phyloP scores from a whole-genome alignment of 2,797 vertebrate genomes.

The Lemur catta region DNA sequence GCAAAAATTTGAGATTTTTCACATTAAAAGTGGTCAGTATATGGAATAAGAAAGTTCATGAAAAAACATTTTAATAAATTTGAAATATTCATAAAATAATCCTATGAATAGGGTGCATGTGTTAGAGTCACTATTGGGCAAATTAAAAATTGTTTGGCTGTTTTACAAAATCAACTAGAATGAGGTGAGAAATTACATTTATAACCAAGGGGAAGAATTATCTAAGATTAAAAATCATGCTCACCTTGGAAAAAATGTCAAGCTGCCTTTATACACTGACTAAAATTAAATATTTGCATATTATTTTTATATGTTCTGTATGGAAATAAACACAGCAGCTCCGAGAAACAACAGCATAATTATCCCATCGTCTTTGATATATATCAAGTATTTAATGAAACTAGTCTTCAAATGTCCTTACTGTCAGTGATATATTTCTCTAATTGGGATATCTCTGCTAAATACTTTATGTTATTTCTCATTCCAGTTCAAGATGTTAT shows the following conservation, averaged over 20 bases:
- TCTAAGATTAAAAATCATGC: slow-evolving; percentile 7
- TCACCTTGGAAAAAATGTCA: slow-evolving; percentile 51
- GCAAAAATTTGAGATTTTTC: slow-evolving; percentile 73
- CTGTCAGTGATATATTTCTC: not conserved
- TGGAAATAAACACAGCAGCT: slow-evolving; percentile 33
- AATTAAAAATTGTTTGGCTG: slow-evolving; percentile 54
- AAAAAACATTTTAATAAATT: slow-evolving; percentile 60
- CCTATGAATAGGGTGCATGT: slow-evolving; percentile 38
- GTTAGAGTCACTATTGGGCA: slow-evolving; percentile 8
- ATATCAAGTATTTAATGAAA: not conserved
- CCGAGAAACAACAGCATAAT: not conserved
- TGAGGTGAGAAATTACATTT: slow-evolving; percentile 37
- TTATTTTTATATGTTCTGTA: slow-evolving; percentile 41
- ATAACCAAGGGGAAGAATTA: slow-evolving; percentile 59
- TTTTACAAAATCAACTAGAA: slow-evolving; percentile 64
- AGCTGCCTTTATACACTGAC: slow-evolving; percentile 22
- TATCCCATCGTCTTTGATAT: not conserved
- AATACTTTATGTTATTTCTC: not conserved
- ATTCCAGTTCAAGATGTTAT: not conserved
- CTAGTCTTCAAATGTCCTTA: not conserved
- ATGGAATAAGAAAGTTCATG: slow-evolving; percentile 54
- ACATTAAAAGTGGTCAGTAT: slow-evolving; percentile 37
- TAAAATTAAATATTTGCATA: slow-evolving; percentile 62
- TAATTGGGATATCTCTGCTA: not conserved
- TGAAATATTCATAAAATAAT: slow-evolving; percentile 66